A percentile compares a stretch with the other conserved stretches of the same genome.
Evolutionary conservation across 2,888 invertebrate genomes (phyloP).

Genomic region (Clusia tigrina): DNA sequence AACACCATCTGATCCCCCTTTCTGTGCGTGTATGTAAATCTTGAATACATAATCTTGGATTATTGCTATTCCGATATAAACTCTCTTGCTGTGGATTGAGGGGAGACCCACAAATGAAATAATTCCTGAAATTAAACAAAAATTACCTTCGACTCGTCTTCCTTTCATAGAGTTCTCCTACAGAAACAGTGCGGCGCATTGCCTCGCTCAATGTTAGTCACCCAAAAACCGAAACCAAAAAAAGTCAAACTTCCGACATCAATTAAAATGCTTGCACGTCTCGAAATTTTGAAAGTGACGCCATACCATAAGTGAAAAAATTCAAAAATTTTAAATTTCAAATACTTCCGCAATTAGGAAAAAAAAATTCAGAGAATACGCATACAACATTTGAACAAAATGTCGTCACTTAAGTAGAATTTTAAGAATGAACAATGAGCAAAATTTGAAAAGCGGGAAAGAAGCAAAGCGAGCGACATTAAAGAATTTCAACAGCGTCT

Average conservation of each 20-base stretch:
- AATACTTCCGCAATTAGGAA: constrained; percentile 12
- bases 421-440: background rate
- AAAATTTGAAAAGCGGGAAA: background rate
- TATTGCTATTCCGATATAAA: too few relatives aligned
- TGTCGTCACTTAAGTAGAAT: background rate
- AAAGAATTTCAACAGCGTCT: constrained; percentile 5
- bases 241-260: constrained; percentile 4
- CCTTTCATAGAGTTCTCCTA: too few relatives aligned
- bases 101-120: too few relatives aligned
- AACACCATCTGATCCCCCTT: too few relatives aligned
- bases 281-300: background rate
- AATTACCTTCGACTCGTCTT: too few relatives aligned
- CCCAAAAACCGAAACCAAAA: background rate
- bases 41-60: too few relatives aligned
- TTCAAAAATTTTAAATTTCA: background rate
- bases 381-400: too few relatives aligned
- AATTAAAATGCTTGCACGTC: constrained; percentile 14
- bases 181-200: too few relatives aligned
- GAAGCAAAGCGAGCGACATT: background rate
- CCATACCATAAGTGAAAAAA: constrained; percentile 10
- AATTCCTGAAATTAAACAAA: too few relatives aligned
- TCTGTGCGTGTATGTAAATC: too few relatives aligned
- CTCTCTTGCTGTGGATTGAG: too few relatives aligned
- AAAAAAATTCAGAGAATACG: background rate
- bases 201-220: too few relatives aligned